Conservation (phyloP, 2,113 vertebrate species). For the Myotis lucifugus region DNA sequence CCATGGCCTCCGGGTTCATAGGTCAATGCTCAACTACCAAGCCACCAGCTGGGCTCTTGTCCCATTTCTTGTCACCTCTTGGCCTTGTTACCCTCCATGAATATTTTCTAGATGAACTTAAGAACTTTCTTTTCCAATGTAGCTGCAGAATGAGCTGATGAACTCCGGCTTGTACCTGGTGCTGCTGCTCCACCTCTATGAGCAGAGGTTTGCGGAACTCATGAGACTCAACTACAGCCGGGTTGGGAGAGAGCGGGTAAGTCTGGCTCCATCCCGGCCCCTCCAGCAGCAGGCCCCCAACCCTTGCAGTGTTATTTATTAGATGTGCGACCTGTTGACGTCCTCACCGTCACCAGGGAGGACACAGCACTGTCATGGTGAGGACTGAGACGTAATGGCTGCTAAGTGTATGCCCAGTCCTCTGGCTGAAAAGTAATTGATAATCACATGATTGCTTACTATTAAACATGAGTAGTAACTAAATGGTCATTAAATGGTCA, state of each 20-base stretch:
- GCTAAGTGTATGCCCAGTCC: background rate
- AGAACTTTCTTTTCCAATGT: background rate
- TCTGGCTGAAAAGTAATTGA: conserved; percentile 10
- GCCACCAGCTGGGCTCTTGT: background rate
- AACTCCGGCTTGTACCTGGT: conserved; percentile 69
- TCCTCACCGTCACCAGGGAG: background rate
- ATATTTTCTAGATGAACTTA: background rate
- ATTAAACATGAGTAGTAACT: background rate
- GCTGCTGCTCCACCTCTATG: conserved; percentile 76
- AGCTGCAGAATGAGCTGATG: conserved; percentile 69
- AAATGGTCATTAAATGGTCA: background rate
- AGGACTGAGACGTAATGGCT: background rate
- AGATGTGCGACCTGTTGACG: background rate
- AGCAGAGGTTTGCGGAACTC: conserved; percentile 77
- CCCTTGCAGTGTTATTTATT: fast-evolving
- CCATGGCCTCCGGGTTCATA: too few relatives aligned
- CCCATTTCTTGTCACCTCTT: background rate
- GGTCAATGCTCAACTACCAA: too few relatives aligned
- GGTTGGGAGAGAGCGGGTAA: conserved; percentile 51
- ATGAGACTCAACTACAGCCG: conserved; percentile 30
- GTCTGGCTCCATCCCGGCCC: background rate
- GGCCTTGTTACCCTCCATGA: background rate
- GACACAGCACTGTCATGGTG: background rate
- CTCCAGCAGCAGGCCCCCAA: fast-evolving
- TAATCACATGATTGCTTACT: background rate